A percentile compares a stretch with the other conserved stretches of the same genome.
Evolutionary conservation across 1,140 invertebrate species (phyloP).

Genomic region (Drosophila leontia): DNA sequence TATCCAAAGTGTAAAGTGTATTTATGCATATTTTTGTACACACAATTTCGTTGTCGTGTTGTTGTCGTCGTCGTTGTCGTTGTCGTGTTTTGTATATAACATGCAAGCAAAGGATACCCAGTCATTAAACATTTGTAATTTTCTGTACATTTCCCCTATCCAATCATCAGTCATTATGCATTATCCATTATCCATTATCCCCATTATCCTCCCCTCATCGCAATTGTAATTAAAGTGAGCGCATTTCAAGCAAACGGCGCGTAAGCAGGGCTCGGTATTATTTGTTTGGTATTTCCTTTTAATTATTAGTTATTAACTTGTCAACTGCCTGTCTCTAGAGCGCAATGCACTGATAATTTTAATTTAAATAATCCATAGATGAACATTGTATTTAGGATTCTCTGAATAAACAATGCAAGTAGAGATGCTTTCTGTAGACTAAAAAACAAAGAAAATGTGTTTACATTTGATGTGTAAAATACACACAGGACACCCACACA

Average conservation of each 20-base stretch:
- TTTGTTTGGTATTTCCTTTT: slow-evolving; percentile 55
- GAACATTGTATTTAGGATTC: slow-evolving; percentile 68
- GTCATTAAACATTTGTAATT: slow-evolving; percentile 59
- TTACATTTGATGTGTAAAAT: slow-evolving; percentile 30
- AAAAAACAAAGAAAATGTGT: slow-evolving; percentile 30
- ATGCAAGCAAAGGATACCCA: slow-evolving; percentile 46
- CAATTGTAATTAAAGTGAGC: slow-evolving; percentile 39
- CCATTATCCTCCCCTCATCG: slow-evolving; percentile 9
- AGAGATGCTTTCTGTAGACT: slow-evolving; percentile 62
- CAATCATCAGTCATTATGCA: neutral
- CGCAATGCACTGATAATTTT: slow-evolving; percentile 83
- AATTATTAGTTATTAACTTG: slow-evolving; percentile 57
- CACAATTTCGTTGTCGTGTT: slow-evolving; percentile 42
- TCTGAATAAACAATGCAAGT: slow-evolving; percentile 57
- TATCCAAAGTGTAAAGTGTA: slow-evolving; percentile 53
- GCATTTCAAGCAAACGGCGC: slow-evolving; percentile 64
- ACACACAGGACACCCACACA: slow-evolving; percentile 33
- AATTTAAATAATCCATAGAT: slow-evolving; percentile 65
- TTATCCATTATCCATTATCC: neutral
- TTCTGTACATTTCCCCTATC: slow-evolving; percentile 55
- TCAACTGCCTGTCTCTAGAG: slow-evolving; percentile 79
- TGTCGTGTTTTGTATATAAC: slow-evolving; percentile 65
- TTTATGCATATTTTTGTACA: slow-evolving; percentile 39
- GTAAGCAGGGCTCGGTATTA: slow-evolving; percentile 52
- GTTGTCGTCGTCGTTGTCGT: slow-evolving; percentile 39